These are phyloP conservation scores for Neotragus moschatus DNA, from an alignment of 2,113 vertebrate species.

Conservation along the genomic window DNA sequence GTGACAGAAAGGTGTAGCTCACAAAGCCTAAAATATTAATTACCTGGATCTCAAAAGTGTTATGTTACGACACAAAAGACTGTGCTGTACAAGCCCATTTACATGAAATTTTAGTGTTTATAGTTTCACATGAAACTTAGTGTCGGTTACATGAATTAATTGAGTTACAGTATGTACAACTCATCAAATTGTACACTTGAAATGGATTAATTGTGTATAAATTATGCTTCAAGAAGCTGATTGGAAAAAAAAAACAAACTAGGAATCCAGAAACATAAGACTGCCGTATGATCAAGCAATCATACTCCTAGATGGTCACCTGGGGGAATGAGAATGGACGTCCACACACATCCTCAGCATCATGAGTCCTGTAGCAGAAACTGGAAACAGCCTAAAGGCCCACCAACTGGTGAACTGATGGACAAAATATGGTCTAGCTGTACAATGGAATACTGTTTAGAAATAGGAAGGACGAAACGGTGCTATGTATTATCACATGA, in stretches of 20 bases:
- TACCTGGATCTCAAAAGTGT: not conserved
- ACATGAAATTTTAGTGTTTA: not conserved
- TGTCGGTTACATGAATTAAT: not conserved
- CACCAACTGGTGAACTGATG: too few species aligned
- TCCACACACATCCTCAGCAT: not conserved
- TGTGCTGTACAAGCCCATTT: not conserved
- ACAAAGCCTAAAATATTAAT: not conserved
- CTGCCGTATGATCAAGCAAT: not conserved
- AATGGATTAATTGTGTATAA: not conserved
- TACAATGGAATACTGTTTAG: not conserved
- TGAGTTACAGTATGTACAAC: not conserved
- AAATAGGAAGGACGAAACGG: not conserved
- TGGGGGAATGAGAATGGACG: not conserved
- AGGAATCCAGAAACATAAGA: slow-evolving; percentile 9
- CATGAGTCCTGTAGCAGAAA: not conserved
- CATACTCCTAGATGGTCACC: not conserved
- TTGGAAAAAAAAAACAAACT: not conserved
- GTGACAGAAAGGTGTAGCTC: not conserved
- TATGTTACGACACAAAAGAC: not conserved
- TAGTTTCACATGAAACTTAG: not conserved
- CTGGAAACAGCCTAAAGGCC: not conserved
- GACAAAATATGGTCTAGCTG: not conserved
- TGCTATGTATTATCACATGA: not conserved
- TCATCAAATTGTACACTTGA: not conserved
- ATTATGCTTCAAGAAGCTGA: not conserved